phyloP scores from a whole-genome alignment of 1,140 invertebrate genomes.

The Penaeus japonicus region DNA sequence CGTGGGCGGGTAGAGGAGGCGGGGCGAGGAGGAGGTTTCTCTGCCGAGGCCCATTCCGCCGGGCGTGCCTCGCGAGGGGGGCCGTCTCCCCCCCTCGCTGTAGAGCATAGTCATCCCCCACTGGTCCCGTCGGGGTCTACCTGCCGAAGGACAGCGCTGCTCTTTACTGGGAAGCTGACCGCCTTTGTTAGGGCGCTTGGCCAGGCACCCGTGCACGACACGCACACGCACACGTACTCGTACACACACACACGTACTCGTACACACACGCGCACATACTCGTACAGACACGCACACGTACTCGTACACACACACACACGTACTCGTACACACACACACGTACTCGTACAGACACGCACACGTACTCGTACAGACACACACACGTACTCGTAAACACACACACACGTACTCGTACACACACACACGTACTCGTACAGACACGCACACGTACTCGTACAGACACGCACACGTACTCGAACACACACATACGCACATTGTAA shows the following conservation, averaged over 20 bases:
- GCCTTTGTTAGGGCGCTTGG: no score
- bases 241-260: no score
- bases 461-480: not conserved
- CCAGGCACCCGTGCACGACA: not conserved
- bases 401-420: no score
- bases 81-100: conserved; percentile 47
- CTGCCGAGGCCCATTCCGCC: not conserved
- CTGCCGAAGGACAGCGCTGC: not conserved
- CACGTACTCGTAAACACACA: not conserved
- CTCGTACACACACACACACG: no score
- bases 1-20: not conserved
- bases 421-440: not conserved
- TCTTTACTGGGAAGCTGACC: not conserved
- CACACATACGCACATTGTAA: not conserved
- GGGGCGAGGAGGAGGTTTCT: not conserved
- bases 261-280: no score
- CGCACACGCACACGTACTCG: no score
- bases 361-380: not conserved
- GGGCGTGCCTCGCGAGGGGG: conserved; percentile 16
- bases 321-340: no score
- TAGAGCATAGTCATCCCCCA: conserved; percentile 55
- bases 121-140: conserved; percentile 28
- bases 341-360: not conserved
- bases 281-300: no score
- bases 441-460: not conserved